These are phyloP conservation scores for Koerneria pararmatus DNA, from an alignment of 2,888 invertebrate genomes.

Conservation along the genomic window DNA sequence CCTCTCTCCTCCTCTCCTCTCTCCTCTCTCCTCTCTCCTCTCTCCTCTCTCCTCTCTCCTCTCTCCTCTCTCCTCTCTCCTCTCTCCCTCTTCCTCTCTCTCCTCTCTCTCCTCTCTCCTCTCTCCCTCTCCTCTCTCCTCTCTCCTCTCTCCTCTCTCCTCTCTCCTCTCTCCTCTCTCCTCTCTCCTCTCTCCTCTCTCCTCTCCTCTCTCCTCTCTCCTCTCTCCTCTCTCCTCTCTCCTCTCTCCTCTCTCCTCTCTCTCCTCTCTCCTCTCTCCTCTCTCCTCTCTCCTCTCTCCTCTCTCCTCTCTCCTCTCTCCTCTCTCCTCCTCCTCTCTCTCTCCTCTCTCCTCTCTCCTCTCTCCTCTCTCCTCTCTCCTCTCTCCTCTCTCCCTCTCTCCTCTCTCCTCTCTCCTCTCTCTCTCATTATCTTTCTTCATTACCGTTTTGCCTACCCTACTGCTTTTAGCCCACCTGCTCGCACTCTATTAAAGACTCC, in stretches of 20 bases:
- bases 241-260: slow-evolving; percentile 26
- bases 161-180: slow-evolving; percentile 18
- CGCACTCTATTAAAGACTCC: background rate
- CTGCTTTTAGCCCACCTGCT: background rate
- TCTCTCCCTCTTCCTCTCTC: slow-evolving; percentile 22
- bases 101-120: slow-evolving; percentile 3
- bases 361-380: background rate
- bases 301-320: slow-evolving; percentile 13
- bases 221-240: slow-evolving; percentile 14
- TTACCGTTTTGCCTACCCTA: background rate
- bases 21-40: background rate
- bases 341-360: background rate
- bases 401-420: background rate
- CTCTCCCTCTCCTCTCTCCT: slow-evolving; percentile 23
- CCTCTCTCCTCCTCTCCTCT: slow-evolving; percentile 1
- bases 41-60: background rate
- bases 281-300: slow-evolving; percentile 9
- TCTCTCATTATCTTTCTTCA: background rate
- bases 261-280: slow-evolving; percentile 10
- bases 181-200: background rate
- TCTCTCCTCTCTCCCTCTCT: background rate
- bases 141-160: slow-evolving; percentile 19
- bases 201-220: slow-evolving; percentile 10
- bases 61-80: slow-evolving; percentile 17
- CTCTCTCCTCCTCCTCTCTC: slow-evolving; percentile 15